Conservation (phyloP, 2,888 invertebrate genomes). For the Catocala nupta region DNA sequence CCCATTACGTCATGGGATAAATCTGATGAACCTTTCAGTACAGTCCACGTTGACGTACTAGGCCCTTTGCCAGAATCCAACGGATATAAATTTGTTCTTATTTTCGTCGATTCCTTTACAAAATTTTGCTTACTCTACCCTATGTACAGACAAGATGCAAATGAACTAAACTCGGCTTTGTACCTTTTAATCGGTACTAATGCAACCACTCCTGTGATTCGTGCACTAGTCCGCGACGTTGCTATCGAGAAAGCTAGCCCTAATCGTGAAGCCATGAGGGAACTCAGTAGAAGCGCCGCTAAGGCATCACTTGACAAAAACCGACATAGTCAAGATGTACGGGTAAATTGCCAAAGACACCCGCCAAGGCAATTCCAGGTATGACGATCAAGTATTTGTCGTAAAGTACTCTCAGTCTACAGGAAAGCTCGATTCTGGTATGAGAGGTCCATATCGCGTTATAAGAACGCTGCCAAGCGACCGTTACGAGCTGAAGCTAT, state of each 20-base stretch:
- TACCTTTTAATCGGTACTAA: constrained; percentile 1
- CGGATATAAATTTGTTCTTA: constrained; percentile 17
- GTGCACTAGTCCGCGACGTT: constrained; percentile 13
- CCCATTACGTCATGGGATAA: constrained; percentile 7
- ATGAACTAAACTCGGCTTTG: constrained; percentile 30
- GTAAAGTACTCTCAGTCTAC: constrained; percentile 3
- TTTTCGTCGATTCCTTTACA: constrained; percentile 23
- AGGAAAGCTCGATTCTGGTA: neutral
- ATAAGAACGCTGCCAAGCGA: neutral
- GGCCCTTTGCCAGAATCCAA: constrained; percentile 30
- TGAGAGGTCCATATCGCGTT: neutral
- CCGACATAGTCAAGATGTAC: neutral
- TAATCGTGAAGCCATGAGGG: neutral
- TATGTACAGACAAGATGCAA: constrained; percentile 33
- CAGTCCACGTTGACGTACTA: constrained; percentile 30
- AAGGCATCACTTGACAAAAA: neutral
- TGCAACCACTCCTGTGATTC: constrained; percentile 3
- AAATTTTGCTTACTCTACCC: constrained; percentile 24
- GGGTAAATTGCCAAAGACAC: neutral
- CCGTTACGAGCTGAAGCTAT: constrained; percentile 4
- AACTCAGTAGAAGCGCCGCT: neutral
- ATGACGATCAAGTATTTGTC: neutral
- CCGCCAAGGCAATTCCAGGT: neutral
- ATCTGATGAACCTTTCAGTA: constrained; percentile 21
- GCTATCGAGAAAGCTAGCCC: neutral